Evolutionary conservation across 2,888 invertebrate species (phyloP), one percentile per base, ranked within the genome.

Genomic region (Phlogophora meticulosa): DNA sequence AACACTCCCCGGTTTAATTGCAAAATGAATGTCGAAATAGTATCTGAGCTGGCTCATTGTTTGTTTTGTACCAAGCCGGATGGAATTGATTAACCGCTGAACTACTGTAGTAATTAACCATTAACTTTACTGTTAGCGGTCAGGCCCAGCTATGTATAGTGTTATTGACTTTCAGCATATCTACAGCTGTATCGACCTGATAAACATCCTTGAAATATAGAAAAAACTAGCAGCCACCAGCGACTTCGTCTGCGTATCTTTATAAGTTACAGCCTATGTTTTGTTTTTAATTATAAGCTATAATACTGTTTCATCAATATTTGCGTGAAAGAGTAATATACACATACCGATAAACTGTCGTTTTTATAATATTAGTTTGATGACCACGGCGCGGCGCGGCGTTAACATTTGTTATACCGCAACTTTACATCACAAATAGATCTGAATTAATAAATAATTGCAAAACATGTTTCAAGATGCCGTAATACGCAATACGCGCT

Each of bases 1-100:
- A 64, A 74, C 79, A 75, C 78, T 82, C 66, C 82, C 84, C 81
- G 83, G n/a, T 87, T 86, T 84, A 83, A 88, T 88, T 89, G 80
- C 87, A 84, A 89, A 89, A 88, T 78, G 78, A 80, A 87, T 90
- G 83, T 85, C 80, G 88, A 89, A 90, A 90, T 89, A 85, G 86
- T 69, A 77, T 81, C 74, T 80, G 55, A 71, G 74, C 75, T 64
- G 67, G 82, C 77, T 68, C 62, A 89, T 89, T 91, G 88, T 89
- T 89, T 85, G 82, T 76, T 89, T 89, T 85, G 82, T 76, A 83
- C 78, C 79, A 68, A 85, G 83, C 86, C 86, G 87, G 88, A 89
- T 87, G 85, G 82, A 87, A 87, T 88, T 88, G 89, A 90, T 90
- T 90, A 88, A 87, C 84, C 80, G 80, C 64, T 84, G 64, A 87